A percentile compares a stretch with the other conserved stretches of the same genome.
These are phyloP conservation scores for Styela plicata DNA, from an alignment of 23 tunicate genomes.

Conservation along the genomic window DNA sequence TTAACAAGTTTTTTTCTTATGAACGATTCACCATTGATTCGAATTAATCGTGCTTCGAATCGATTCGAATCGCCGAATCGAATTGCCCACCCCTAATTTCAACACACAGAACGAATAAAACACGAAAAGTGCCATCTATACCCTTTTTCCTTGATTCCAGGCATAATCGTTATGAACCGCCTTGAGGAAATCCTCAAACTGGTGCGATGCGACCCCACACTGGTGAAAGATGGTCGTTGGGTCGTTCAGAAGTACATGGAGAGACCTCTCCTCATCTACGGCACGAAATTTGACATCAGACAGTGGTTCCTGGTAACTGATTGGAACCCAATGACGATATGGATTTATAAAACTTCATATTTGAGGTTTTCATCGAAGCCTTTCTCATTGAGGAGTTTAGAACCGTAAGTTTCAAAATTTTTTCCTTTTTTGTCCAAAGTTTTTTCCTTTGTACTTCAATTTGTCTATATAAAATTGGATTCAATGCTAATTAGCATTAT, in stretches of 20 bases:
- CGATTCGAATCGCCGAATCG: too few relatives aligned
- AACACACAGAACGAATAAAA: too few relatives aligned
- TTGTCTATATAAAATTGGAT: too few relatives aligned
- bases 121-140: too few relatives aligned
- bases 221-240: slow-evolving; percentile 91
- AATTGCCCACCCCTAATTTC: too few relatives aligned
- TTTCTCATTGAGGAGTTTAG: slow-evolving; percentile 64
- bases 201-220: slow-evolving; percentile 70
- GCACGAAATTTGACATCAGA: slow-evolving; percentile 87
- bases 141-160: slow-evolving; percentile 19
- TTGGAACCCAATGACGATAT: slow-evolving; percentile 92
- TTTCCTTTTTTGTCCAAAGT: too few relatives aligned
- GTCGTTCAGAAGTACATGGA: slow-evolving; percentile 98
- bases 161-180: slow-evolving; percentile 75
- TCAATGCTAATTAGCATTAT: too few relatives aligned
- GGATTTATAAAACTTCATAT: slow-evolving; percentile 85
- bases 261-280: slow-evolving; percentile 81
- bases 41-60: too few relatives aligned
- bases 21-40: too few relatives aligned
- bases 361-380: slow-evolving; percentile 76
- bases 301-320: slow-evolving; percentile 99
- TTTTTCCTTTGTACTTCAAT: too few relatives aligned
- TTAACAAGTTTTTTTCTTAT: too few relatives aligned
- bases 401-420: slow-evolving; percentile 88
- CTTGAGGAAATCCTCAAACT: slow-evolving; percentile 82